Evolutionary conservation across 2,888 invertebrate genomes (phyloP), one percentile per base, ranked within the genome.

Genomic region (Ectemnius cavifrons): DNA sequence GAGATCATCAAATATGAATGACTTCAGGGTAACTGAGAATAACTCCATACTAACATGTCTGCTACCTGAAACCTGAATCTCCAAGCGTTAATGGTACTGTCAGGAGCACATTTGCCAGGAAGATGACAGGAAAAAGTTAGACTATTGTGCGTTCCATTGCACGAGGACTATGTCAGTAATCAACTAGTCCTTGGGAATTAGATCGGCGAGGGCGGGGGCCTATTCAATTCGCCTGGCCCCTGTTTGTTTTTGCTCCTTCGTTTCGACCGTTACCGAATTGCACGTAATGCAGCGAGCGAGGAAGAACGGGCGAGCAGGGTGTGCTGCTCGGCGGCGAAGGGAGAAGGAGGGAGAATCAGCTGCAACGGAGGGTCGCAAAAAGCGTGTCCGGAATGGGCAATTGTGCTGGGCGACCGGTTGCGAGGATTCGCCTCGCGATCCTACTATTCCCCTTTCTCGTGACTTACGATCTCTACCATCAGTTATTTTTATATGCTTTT

Each of bases 341-440:
- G 37, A 6, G 37, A 8, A 57, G 8, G 37, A 16, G 28, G 23
- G 46, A 64, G 46, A 58, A 67, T 67, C 60, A 60, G 49, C 67
- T 49, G 56, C 37, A 49, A 27, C 23, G 2, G 14, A 23, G 45
- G n/a, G 57, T 16, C n/a, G 37, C 52, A 28, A 6, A 64, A 16
- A 63, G 65, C 56, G 66, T 46, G 66, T 46, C 58, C n/a, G 59
- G 28, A 60, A 60, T 60, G 28, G 27, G 23, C 67, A 52, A 52
- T 52, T 52, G 37, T 37, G n/a, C 52, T 16, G 52, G 16, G 37
- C 37, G 58, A 23, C 47, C 46, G 52, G 52, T 52, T 16, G 16
- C n/a, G 52, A 52, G 16, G 52, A 52, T 52, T 52, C 67, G 46
- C 8, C 64, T 52, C 3, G 23, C 57, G 23, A 45, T 37, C 6